Percentiles rank a stretch among this genome's conserved stretches.
phyloP scores from a whole-genome alignment of 1,140 invertebrate species.

The Conus ventricosus region DNA sequence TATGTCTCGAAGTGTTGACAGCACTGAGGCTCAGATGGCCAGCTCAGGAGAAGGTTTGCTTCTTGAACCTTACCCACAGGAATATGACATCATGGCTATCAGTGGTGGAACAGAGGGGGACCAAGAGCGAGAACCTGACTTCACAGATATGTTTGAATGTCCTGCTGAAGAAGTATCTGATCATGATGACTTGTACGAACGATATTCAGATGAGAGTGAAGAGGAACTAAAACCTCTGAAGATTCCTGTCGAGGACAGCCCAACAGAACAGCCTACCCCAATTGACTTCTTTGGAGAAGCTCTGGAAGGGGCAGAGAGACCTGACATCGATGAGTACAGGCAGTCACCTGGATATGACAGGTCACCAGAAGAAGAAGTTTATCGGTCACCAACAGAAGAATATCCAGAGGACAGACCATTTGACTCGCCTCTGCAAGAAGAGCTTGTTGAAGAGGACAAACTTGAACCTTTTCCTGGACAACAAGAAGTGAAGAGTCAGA shows the following conservation, averaged over 20 bases:
- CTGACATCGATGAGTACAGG: constrained; percentile 8
- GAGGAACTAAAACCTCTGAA: constrained; percentile 32
- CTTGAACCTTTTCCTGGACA: background rate
- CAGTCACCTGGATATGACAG: constrained; percentile 11
- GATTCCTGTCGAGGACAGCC: constrained; percentile 33
- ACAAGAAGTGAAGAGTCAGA: constrained; percentile 11
- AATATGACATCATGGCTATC: constrained; percentile 36
- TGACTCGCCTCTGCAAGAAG: constrained; percentile 9
- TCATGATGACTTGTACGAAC: constrained; percentile 34
- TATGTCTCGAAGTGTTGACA: background rate
- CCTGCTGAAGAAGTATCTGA: constrained; percentile 6
- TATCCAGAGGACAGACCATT: background rate
- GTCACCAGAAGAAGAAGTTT: constrained; percentile 18
- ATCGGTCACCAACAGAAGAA: constrained; percentile 23
- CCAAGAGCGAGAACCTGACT: constrained; percentile 18
- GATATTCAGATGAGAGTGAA: constrained; percentile 22
- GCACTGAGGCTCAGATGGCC: background rate
- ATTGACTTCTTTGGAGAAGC: background rate
- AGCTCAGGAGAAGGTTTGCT: constrained; percentile 24
- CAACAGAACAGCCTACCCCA: constrained; percentile 18
- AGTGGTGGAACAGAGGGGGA: constrained; percentile 29
- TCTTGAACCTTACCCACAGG: constrained; percentile 4
- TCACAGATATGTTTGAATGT: constrained; percentile 12
- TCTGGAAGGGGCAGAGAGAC: background rate
- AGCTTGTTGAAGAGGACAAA: constrained; percentile 31